A percentile compares a stretch with the other conserved stretches of the same genome.
Evolutionary conservation across 2,797 vertebrate species (phyloP).

Genomic region (Thalassophryne amazonica): DNA sequence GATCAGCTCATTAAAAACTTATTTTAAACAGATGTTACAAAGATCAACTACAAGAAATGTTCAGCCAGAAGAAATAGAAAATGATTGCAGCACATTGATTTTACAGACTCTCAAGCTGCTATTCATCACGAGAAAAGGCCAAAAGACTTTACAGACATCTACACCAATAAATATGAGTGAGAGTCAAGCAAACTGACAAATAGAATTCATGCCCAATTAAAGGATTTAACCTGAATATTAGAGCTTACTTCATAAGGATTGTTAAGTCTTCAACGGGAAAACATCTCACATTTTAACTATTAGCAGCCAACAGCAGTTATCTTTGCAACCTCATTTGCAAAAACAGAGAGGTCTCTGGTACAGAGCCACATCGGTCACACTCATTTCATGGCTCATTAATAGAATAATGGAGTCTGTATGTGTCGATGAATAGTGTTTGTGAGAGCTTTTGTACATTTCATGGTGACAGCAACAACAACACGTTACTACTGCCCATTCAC

Average conservation of each 20-base stretch:
- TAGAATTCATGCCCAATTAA: not conserved
- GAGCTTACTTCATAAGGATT: not conserved
- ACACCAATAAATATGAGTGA: not conserved
- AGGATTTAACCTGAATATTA: not conserved
- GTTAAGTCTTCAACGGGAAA: not conserved
- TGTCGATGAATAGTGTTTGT: conserved; percentile 36
- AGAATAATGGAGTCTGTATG: conserved; percentile 40
- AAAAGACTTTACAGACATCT: not conserved
- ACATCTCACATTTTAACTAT: conserved; percentile 20
- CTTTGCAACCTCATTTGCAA: conserved; percentile 40
- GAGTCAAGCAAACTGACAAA: not conserved
- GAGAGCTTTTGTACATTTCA: not conserved
- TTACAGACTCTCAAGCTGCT: not conserved
- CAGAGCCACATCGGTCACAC: conserved; percentile 45
- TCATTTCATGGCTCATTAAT: conserved; percentile 62
- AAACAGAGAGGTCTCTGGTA: conserved; percentile 52
- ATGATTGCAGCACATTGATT: conserved; percentile 34
- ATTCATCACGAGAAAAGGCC: not conserved
- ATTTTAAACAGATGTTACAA: conserved; percentile 21
- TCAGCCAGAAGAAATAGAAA: conserved; percentile 19
- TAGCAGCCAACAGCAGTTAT: conserved; percentile 25
- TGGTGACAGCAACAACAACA: too few species aligned
- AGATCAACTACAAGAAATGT: conserved; percentile 27
- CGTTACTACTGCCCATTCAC: too few species aligned
- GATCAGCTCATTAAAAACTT: conserved; percentile 20